Evolutionary conservation across 2,888 invertebrate genomes (phyloP), one percentile per base, ranked within the genome.

Genomic region (Amphipyra berbera): DNA sequence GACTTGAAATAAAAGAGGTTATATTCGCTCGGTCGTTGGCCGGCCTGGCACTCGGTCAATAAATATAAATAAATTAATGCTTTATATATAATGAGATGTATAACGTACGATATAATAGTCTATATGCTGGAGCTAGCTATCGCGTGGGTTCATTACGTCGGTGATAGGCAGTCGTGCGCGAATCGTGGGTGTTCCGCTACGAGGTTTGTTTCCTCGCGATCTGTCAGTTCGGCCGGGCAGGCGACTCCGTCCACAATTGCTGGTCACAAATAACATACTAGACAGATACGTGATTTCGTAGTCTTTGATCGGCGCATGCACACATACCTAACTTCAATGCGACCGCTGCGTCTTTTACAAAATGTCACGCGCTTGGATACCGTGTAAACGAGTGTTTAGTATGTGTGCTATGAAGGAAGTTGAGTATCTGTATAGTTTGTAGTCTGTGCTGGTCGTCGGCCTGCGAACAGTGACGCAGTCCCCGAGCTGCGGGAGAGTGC

Each of bases 101-200:
- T 82, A 81, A 87, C 82, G 62, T 67, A 74, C 64, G 64, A 44
- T 77, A 80, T 87, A 77, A 77, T 68, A 63, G 61, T 61, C 41
- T 72, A 56, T 87, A 85, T 86, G 83, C 81, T 80, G 87, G 87
- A 86, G 87, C 85, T 87, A 86, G 88, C 69, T 82, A 80, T 84
- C 81, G 90, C 86, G 88, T 85, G 90, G 81, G 81, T 84, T 78
- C 21, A 21, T 76, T 81, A 79, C 77, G 87, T 84, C 82, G 86
- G 88, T 86, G 50, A 52, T 8, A 35, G 53, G 50, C 55, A 50
- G 38, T 50, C 38, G 60, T 15, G 49, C 40, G 66, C 45, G 66
- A 37, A 13, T 10, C 5, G 30, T 33, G 46, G 33, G 27, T 4
- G 41, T 42, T n/a, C 41, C 30, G 60, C 61, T 60, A 44, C 40